Evolutionary conservation across 2,113 vertebrate genomes (phyloP), one percentile per base, ranked within the genome.

Genomic region (Neodon shergylaensis): DNA sequence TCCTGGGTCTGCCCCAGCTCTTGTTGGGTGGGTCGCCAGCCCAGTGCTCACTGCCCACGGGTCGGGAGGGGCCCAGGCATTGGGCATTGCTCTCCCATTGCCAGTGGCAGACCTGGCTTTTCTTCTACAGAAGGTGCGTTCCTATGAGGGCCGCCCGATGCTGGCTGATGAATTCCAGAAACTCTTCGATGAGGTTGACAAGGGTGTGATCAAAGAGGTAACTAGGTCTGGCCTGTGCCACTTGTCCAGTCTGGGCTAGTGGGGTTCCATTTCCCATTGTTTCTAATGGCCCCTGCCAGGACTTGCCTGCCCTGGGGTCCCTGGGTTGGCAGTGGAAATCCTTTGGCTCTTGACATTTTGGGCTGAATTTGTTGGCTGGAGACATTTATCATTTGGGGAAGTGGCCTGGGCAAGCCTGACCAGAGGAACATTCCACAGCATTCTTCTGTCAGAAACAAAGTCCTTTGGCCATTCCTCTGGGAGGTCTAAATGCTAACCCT

Each of bases 121-220:
- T 74, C 77, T 85, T 86, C 52, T 76, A 33, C 95, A 99, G 99
- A 98, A 98, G 11, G 97, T 98, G 12, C 94, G 52, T 70, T 97
- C 95, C 65, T 97, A 92, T 9, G 88, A 97, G 0, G 95, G 94
- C 2, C 98, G 98, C 77, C 97, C 85, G 16, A 98, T 99, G 81
- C 98, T 98, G 1, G 98, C 98, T 0, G 98, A 98, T 0, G 98
- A 98, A 88, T 99, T 99, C 96, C 98, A 98, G 98, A 99, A 97
- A 66, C 98, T 99, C 86, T 99, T 99, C 92, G 98, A 99, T 13
- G 99, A 99, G 47, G 98, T 99, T 3, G 99, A 99, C 97, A 99
- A 98, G 97, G 99, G 99, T 54, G 96, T 97, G 3, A 97, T 99
- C 66, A 98, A 97, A 92, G 98, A 99, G 98, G 99, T 99, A 98